Conservation (phyloP, 2,888 invertebrate genomes). For the Diadromus collaris region DNA sequence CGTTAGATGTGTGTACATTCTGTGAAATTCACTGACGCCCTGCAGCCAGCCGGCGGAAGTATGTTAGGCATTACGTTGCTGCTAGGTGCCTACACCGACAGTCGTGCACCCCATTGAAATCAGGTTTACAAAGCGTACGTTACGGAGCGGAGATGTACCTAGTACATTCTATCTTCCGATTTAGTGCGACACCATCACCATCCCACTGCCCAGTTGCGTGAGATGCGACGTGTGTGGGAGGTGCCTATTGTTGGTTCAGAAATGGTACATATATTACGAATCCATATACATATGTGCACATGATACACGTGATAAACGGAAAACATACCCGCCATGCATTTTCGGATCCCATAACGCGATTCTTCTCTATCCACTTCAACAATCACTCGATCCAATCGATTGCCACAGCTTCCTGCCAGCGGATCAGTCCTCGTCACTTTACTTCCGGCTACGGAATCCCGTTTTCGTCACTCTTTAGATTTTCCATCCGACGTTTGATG, state of each 20-base stretch:
- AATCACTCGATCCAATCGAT: not conserved
- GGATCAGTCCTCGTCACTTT: not conserved
- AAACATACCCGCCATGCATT: constrained; percentile 7
- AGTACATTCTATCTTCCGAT: constrained; percentile 32
- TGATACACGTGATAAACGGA: not conserved
- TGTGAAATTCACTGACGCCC: constrained; percentile 28
- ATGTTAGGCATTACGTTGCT: constrained; percentile 34
- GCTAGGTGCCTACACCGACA: constrained; percentile 30
- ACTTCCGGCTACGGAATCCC: not conserved
- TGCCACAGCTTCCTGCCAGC: not conserved
- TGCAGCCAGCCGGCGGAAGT: constrained; percentile 8
- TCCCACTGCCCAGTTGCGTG: constrained; percentile 9
- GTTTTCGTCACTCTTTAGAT: not conserved
- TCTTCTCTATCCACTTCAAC: constrained; percentile 8
- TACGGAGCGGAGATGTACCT: constrained; percentile 50
- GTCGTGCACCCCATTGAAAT: constrained; percentile 58
- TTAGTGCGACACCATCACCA: not conserved
- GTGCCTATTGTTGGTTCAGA: constrained; percentile 19
- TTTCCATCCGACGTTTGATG: not conserved
- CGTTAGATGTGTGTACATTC: constrained; percentile 8
- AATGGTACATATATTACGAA: not conserved
- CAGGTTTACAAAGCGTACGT: constrained; percentile 52
- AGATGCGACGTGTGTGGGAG: constrained; percentile 36
- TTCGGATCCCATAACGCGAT: constrained; percentile 5
- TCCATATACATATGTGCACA: not conserved